Evolutionary conservation across 2,888 invertebrate genomes (phyloP), one percentile per base, ranked within the genome.

Genomic region (Timema cristinae): DNA sequence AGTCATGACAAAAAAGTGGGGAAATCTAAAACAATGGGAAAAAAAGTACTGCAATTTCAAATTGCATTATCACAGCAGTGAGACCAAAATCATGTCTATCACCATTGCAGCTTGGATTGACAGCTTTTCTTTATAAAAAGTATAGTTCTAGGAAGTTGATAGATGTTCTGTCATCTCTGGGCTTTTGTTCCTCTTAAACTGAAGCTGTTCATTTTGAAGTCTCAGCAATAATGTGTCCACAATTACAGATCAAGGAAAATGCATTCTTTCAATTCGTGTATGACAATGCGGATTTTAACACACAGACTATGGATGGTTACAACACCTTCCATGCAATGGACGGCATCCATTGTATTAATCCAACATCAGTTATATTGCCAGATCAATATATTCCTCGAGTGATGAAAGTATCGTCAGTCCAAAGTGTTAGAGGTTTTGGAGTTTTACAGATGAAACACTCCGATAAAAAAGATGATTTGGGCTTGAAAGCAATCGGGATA

Each of bases 21-120:
- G 75, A 48, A 66, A 66, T 50, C 49, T 70, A 32, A 72, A 76
- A 16, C 63, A 49, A 54, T 76, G 73, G 73, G 71, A 75, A 81
- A 16, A 82, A 83, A 74, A 66, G 72, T 71, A 72, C 70, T 72
- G 72, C 76, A 51, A 66, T 76, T 51, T 73, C 75, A 10, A 76
- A 77, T 76, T 72, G 75, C 52, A 71, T 77, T 10, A 77, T 75
- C 50, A 73, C 74, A 71, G 76, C 77, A 66, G 72, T 75, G 50
- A 67, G 72, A 70, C 76, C 77, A 52, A 56, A 71, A 72, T 75
- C 72, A 63, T 77, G 75, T 72, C 11, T 76, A 16, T 76, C 76
- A 32, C 50, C 72, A 52, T 68, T 75, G 49, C 66, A 71, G 67
- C 10, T 70, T 13, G 75, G 66, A 50, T 59, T 75, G 52, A 73